Evolutionary conservation across 2,888 invertebrate species (phyloP).

Genomic region (Myopa tessellatipennis): DNA sequence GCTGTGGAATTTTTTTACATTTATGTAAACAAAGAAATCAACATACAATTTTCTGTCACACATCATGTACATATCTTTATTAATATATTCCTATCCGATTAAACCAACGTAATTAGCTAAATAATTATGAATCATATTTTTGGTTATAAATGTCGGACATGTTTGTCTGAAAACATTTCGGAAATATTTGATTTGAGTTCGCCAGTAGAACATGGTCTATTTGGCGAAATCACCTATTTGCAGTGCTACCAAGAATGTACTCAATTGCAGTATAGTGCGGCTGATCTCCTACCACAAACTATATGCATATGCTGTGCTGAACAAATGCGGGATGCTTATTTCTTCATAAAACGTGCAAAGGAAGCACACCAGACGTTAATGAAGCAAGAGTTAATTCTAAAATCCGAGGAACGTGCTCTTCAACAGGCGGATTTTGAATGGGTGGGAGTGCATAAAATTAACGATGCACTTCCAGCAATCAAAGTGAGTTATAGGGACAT

Average conservation of each 20-base stretch:
- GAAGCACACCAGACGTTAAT: neutral
- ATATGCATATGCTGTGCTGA: constrained; percentile 27
- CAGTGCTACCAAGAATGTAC: constrained; percentile 49
- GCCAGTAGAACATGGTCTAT: constrained; percentile 2
- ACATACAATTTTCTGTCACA: too few relatives aligned
- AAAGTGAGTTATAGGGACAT: neutral
- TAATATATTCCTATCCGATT: too few relatives aligned
- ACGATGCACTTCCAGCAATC: neutral
- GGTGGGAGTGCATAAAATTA: constrained; percentile 22
- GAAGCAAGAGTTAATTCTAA: neutral
- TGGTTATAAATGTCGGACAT: constrained; percentile 16
- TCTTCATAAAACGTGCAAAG: constrained; percentile 19
- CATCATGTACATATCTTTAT: too few relatives aligned
- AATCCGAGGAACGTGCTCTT: neutral
- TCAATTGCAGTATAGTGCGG: constrained; percentile 39
- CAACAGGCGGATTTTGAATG: constrained; percentile 18
- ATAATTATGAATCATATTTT: neutral
- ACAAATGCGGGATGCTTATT: constrained; percentile 17
- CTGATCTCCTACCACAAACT: constrained; percentile 38
- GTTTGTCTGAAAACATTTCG: constrained; percentile 25
- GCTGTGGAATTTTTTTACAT: too few relatives aligned
- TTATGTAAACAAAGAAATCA: too few relatives aligned
- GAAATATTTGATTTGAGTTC: constrained; percentile 20
- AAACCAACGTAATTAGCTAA: too few relatives aligned
- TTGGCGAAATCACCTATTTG: constrained; percentile 43